Base-by-base conservation (phyloP, 2,797 vertebrate species). In the Leucoraja ocellata region DNA sequence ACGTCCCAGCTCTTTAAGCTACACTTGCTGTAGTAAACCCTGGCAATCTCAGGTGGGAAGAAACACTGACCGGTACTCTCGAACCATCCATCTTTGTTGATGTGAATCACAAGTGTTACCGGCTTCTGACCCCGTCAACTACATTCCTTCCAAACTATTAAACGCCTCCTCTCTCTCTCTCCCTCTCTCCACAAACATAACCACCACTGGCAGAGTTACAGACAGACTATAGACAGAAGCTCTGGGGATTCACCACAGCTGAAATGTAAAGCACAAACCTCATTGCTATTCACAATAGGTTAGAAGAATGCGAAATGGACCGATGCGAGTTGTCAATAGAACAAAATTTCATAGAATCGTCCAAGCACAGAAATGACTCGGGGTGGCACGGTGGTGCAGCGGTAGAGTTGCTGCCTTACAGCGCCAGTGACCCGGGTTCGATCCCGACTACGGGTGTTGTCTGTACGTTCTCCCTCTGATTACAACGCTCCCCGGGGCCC, bases 131-230 rank as follows among this genome's bases (percentile, higher is more conserved):
- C 25, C 81, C 4, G 61, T 84, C 54, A 61, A 84, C 14, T 54
- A 84, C 81, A 61, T 84, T 84, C 81, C 81, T 84, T 84, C 54
- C 81, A 58, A 25, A 23, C 28, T 10, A 84, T 61, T 54, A 84
- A 84, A 84, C 14, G 23, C 25, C 25, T 28, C 25, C 46, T 54
- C 81, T 84, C 54, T 28, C 46, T 58, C 3, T 46, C 39, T 46
- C 39, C 1, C 39, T 46, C 46, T 54, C 46, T 54, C 39, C 46
- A 28, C 18, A 28, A 54, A 84, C 8, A 25, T 61, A 54, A 11
- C 61, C 54, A 61, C 81, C 28, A 61, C 54, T 25, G 81, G 23
- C 81, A 84, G 28, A 54, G 54, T 84, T 84, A 46, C 46, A 84
- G 61, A 23, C 25, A 84, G n/a, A 84, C 61, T 58, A 61, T 84